Base-by-base conservation (phyloP, 1,140 invertebrate genomes). In the Drosophila watanabei region DNA sequence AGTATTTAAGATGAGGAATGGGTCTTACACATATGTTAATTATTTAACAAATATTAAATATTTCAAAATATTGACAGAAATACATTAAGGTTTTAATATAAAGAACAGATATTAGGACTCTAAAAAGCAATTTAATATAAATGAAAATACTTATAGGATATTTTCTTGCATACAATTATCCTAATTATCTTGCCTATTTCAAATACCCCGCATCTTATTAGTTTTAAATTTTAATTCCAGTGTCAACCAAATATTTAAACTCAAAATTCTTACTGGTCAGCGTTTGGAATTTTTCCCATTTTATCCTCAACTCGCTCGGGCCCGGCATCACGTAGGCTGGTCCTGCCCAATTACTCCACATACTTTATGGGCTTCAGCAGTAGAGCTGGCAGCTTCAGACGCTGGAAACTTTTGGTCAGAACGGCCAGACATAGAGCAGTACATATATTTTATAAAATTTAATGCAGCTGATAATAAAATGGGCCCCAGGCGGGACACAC, bases 381-480 rank as follows among this genome's bases (percentile, higher is more conserved):
- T 28, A 43, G 79, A 78, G 70, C 33, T 60, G 61, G 52, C 61
- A 57, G 43, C 30, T 20, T 35, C 58, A 33, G 39, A 68, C 75
- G 75, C 54, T 79, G 56, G 48, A 75, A 88, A 88, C 54, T 87
- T 82, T 69, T 71, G 33, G 70, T 28, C 16, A 24, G 35, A 37
- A 46, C 30, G 20, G 30, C 37, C 39, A 39, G 39, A 54, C 33
- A 39, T 24, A 24, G 16, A 10, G 35, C 59, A 37, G 54, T 75
- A 77, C 70, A 52, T 52, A 87, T 87, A 87, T 88, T 87, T 83
- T 88, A 80, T 82, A 65, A 79, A 87, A 87, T 88, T 83, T 87
- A 87, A 87, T 82, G 84, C 80, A 68, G 72, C 84, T 83, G 84
- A 87, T 87, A 86, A 81, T 86, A 87, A 87, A 84, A 83, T 75